Evolutionary conservation across 2,113 vertebrate species (phyloP).

Genomic region (Onychostruthus taczanowskii): DNA sequence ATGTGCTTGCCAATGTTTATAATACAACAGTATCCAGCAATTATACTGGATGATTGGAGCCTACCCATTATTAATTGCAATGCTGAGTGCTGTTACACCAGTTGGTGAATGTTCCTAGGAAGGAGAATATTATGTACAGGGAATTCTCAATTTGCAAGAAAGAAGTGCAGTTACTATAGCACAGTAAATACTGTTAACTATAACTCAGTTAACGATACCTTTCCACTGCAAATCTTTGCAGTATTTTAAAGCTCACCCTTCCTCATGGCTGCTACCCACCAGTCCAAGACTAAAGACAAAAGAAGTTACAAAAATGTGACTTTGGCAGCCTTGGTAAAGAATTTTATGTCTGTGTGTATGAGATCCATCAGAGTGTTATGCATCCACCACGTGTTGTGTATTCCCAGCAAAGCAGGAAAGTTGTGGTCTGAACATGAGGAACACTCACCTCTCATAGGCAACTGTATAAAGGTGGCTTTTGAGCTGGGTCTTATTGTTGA

Average conservation of each 20-base stretch:
- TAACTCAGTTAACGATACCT: background rate
- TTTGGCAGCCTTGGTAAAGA: background rate
- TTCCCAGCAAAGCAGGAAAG: background rate
- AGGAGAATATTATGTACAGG: background rate
- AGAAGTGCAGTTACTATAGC: background rate
- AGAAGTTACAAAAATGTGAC: background rate
- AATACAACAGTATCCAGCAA: background rate
- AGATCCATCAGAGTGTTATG: background rate
- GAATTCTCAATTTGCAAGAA: background rate
- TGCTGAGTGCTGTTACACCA: background rate
- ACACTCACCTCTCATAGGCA: background rate
- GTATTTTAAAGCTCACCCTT: background rate
- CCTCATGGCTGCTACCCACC: background rate
- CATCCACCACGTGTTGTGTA: background rate
- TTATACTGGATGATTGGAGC: background rate
- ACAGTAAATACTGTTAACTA: background rate
- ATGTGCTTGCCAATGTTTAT: conserved; percentile 2
- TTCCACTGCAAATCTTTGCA: background rate
- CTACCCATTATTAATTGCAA: background rate
- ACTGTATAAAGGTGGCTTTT: background rate
- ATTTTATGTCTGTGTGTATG: background rate
- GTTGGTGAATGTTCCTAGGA: background rate
- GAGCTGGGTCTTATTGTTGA: background rate
- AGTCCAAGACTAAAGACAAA: background rate
- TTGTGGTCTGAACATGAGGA: background rate